A percentile compares a stretch with the other conserved stretches of the same genome.
Conservation (phyloP, 2,113 vertebrate species). For the Isurus oxyrinchus region DNA sequence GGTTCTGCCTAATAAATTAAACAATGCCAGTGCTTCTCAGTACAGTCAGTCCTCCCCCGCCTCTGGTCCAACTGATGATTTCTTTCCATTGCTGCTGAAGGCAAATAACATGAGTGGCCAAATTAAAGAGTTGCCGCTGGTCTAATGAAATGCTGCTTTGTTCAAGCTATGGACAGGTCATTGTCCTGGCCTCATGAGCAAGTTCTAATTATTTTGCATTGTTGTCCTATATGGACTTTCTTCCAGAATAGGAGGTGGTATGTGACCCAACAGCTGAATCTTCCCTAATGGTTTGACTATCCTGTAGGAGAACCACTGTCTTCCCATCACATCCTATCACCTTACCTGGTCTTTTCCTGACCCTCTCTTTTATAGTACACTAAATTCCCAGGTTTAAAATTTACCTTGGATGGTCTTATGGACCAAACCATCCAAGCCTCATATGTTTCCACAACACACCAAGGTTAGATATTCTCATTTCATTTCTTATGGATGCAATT, state of each 20-base stretch:
- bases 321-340: too few species aligned
- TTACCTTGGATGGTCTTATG: too few species aligned
- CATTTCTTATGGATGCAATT: background rate
- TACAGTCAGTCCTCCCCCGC: background rate
- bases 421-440: background rate
- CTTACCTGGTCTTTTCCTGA: too few species aligned
- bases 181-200: background rate
- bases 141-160: background rate
- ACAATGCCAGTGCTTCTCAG: background rate
- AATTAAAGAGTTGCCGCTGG: background rate
- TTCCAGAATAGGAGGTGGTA: too few species aligned
- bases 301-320: too few species aligned
- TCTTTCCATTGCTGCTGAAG: background rate
- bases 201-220: too few species aligned
- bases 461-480: background rate
- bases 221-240: too few species aligned
- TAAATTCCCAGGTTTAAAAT: too few species aligned
- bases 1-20: background rate
- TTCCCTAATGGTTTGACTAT: too few species aligned
- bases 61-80: background rate
- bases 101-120: background rate
- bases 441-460: background rate
- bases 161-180: background rate
- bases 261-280: too few species aligned
- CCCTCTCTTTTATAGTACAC: too few species aligned